Evolutionary conservation across 2,888 invertebrate genomes (phyloP).

Genomic region (Drosophila borealis): DNA sequence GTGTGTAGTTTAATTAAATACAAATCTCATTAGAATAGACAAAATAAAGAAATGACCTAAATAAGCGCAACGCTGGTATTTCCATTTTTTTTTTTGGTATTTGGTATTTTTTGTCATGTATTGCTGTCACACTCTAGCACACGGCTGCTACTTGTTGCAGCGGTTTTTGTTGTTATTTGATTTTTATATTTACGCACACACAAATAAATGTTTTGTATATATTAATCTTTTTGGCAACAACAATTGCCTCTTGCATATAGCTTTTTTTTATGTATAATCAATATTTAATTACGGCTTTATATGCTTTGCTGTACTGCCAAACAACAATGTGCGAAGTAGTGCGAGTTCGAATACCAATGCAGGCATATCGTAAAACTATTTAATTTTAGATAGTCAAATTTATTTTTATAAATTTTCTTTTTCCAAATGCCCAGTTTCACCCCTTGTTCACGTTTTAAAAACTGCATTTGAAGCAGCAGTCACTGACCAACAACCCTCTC

Average conservation of each 20-base stretch:
- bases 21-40: conserved; percentile 5
- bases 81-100: conserved; percentile 12
- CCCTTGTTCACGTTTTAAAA: not conserved
- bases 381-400: not conserved
- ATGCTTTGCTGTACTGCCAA: no score
- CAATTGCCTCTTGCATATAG: not conserved
- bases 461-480: not conserved
- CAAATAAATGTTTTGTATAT: not conserved
- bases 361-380: not conserved
- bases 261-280: not conserved
- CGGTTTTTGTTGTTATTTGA: not conserved
- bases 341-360: conserved; percentile 13
- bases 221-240: not conserved
- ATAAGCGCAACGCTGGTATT: conserved; percentile 8
- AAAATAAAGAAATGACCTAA: conserved; percentile 34
- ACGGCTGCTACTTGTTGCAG: conserved; percentile 14
- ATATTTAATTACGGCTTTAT: not conserved
- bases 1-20: not conserved
- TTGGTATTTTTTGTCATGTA: conserved; percentile 15
- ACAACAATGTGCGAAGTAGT: not conserved
- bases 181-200: not conserved
- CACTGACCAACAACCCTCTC: conserved; percentile 4
- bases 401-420: not conserved
- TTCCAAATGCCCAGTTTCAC: not conserved
- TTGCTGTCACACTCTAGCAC: conserved; percentile 30